phyloP scores from a whole-genome alignment of 2,888 invertebrate species.

The Xestia sexstrigata region DNA sequence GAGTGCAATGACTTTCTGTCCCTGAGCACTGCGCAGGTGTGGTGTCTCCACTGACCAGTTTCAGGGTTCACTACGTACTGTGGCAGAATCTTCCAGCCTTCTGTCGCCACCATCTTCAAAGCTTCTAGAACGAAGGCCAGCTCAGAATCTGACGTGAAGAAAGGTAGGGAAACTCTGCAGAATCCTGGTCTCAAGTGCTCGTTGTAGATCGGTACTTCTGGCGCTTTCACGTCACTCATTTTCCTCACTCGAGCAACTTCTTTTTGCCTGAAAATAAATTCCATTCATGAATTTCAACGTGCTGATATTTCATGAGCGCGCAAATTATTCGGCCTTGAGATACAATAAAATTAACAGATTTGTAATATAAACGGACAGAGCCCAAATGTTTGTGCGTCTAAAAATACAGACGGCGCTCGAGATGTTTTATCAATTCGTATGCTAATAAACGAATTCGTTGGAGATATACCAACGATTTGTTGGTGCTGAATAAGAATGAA shows the following conservation, averaged over 20 bases:
- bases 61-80: constrained; percentile 96
- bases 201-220: constrained; percentile 86
- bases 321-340: constrained; percentile 68
- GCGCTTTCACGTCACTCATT: constrained; percentile 84
- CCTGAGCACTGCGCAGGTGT: constrained; percentile 94
- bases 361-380: constrained; percentile 56
- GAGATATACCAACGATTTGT: constrained; percentile 33
- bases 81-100: constrained; percentile 97
- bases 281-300: constrained; percentile 57
- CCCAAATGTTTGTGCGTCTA: constrained; percentile 58
- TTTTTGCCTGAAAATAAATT: constrained; percentile 83
- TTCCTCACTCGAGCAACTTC: constrained; percentile 85
- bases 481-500: constrained; percentile 1
- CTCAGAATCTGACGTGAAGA: constrained; percentile 95
- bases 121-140: constrained; percentile 96
- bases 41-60: constrained; percentile 97
- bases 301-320: constrained; percentile 53
- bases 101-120: constrained; percentile 96
- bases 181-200: constrained; percentile 97
- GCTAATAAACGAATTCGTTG: constrained; percentile 35
- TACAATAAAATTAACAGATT: constrained; percentile 68
- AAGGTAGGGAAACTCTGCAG: constrained; percentile 95
- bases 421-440: constrained; percentile 36
- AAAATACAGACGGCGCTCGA: constrained; percentile 46
- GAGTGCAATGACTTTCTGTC: constrained; percentile 96